Percentiles rank a stretch among this genome's conserved stretches.
phyloP scores from a whole-genome alignment of 64 coral and sea anemone species.

The Stichodactyla helianthus region DNA sequence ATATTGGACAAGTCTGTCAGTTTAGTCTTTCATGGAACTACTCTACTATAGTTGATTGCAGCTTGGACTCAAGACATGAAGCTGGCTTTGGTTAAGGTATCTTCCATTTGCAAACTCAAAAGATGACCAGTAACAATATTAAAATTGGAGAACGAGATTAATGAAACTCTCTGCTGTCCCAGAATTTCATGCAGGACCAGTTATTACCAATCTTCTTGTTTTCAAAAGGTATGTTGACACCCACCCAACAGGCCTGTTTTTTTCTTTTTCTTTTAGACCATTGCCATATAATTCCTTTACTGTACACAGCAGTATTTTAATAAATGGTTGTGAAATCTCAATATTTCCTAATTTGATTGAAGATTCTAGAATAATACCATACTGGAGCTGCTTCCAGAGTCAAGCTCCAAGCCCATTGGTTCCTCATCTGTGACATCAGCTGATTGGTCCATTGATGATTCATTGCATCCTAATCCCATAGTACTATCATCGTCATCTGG shows the following conservation, averaged over 20 bases:
- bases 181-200: too few relatives aligned
- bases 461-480: constrained; percentile 47
- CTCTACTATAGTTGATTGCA: neutral
- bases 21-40: too few relatives aligned
- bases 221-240: too few relatives aligned
- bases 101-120: too few relatives aligned
- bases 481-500: constrained; percentile 94
- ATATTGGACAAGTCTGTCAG: too few relatives aligned
- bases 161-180: too few relatives aligned
- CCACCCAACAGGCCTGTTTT: too few relatives aligned
- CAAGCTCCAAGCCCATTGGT: constrained; percentile 26
- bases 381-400: constrained; percentile 14
- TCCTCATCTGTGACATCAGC: constrained; percentile 30
- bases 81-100: neutral
- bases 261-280: too few relatives aligned
- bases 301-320: neutral
- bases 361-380: constrained; percentile 32
- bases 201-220: too few relatives aligned
- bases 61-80: neutral
- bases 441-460: constrained; percentile 72
- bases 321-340: neutral
- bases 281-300: neutral
- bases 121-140: too few relatives aligned
- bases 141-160: too few relatives aligned
- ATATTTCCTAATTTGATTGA: neutral